A percentile compares a stretch with the other conserved stretches of the same genome.
Evolutionary conservation across 2,888 invertebrate genomes (phyloP).

Genomic region (Drosophila anomelani): DNA sequence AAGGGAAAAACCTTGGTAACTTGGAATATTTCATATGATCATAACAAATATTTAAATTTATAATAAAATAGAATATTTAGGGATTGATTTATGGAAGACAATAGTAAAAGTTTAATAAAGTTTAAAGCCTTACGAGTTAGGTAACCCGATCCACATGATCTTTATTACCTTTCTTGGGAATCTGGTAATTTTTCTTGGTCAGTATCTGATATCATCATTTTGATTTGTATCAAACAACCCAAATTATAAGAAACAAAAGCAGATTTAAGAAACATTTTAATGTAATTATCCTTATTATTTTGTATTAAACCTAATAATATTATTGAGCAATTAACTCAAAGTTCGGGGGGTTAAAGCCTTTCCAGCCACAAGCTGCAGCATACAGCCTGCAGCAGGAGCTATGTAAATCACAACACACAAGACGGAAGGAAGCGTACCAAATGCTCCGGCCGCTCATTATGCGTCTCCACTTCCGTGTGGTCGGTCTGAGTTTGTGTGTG

Average conservation of each 20-base stretch:
- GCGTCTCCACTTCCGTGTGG: slow-evolving; percentile 33
- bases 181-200: background rate
- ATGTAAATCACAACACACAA: slow-evolving; percentile 45
- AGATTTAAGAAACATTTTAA: background rate
- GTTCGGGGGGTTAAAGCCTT: slow-evolving; percentile 33
- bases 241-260: background rate
- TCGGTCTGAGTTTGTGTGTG: slow-evolving; percentile 2
- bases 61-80: no score
- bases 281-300: background rate
- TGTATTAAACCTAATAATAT: background rate
- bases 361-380: slow-evolving; percentile 47
- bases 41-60: no score
- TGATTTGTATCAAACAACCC: background rate
- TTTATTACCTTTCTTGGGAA: no score
- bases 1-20: no score
- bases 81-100: no score
- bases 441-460: slow-evolving; percentile 65
- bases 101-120: no score
- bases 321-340: background rate
- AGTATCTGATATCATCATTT: background rate
- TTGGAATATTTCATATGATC: background rate
- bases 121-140: no score
- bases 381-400: slow-evolving; percentile 43
- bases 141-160: background rate
- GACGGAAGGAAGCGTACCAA: slow-evolving; percentile 69